Evolutionary conservation across 2,113 vertebrate genomes (phyloP).

Genomic region (Trogon surrucura): DNA sequence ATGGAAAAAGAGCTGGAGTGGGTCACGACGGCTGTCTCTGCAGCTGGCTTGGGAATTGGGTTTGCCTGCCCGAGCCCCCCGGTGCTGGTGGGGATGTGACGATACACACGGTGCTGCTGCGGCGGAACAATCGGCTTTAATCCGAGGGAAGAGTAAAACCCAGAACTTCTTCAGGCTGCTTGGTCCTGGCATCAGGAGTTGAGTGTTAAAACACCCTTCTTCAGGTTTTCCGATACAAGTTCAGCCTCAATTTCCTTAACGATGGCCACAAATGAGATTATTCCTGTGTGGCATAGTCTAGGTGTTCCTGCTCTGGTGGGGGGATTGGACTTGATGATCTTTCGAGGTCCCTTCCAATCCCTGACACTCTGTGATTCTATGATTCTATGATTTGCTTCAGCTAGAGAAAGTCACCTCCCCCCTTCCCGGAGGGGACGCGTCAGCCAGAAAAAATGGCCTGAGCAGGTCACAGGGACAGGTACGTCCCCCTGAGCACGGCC

Average conservation of each 20-base stretch:
- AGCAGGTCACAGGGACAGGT: neutral
- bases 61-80: no score
- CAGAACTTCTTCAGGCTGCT: neutral
- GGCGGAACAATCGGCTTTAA: neutral
- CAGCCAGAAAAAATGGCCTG: neutral
- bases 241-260: neutral
- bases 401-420: neutral
- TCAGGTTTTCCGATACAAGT: neutral
- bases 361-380: no score
- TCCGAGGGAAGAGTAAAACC: neutral
- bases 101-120: fast-evolving
- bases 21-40: fast-evolving
- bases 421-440: neutral
- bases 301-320: no score
- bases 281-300: no score
- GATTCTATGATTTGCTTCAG: no score
- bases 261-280: neutral
- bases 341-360: no score
- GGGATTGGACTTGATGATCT: no score
- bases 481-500: fast-evolving
- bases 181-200: neutral
- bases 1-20: neutral
- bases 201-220: neutral
- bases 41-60: fast-evolving
- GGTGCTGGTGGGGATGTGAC: fast-evolving